Evolutionary conservation across 2,888 invertebrate genomes (phyloP), one percentile per base, ranked within the genome.

Genomic region (Magallana nippona): DNA sequence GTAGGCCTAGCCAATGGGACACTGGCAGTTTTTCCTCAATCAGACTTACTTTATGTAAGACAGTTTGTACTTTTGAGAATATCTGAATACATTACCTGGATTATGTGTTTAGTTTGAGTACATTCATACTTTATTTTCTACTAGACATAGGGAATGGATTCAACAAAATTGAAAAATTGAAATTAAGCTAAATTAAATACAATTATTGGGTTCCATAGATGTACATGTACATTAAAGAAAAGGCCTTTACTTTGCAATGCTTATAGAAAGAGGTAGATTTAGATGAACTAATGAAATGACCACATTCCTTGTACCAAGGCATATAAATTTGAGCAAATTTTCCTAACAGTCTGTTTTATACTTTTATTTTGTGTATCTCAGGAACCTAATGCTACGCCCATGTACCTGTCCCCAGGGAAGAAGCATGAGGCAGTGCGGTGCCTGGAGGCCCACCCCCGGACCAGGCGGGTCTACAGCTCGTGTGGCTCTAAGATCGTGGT

Each of bases 1-100:
- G 92, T 89, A 79, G 93, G 93, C 15, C 84, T 92, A 62, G 92
- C 93, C 10, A 92, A 92, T 89, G 93, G 93, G 15, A 89, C 87
- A 58, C 81, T 92, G 17, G 91, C 90, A 0, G 86, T 92, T 8
- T 92, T 91, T 81, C 87, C 90, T 19, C 85, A 90, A 17, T 89
- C 89, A 10, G 91, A 91, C 55, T 86, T 93, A 56, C 77, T 92
- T 22, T 82, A 88, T 85, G 92, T 92, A 86, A 83, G 88, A 83
- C 10, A 17, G 3, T 15, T 27, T 55, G 44, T 81, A 55, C 13
- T 1, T 5, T 77, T 11, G 17, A 22, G 8, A 2, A 32, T 77
- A 77, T 22, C 17, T 32, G 22, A 15, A 77, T 44, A 8, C 44
- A 44, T 44, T 44, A 44, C 44, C 8, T 44, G 44, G 0, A 0